phyloP scores from a whole-genome alignment of 2,888 invertebrate genomes.

The Amphimallon solstitiale region DNA sequence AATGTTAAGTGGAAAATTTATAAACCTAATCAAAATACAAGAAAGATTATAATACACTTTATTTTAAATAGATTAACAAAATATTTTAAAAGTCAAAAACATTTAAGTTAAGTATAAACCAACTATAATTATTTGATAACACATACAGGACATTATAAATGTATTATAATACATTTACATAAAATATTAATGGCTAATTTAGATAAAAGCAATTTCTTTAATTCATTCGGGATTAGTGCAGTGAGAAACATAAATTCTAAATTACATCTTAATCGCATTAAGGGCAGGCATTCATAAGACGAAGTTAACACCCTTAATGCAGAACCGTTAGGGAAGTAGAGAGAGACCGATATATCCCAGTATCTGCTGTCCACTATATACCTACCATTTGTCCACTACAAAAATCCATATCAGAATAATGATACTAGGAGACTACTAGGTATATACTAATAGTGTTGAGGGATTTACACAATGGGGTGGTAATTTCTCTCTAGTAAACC shows the following conservation, averaged over 20 bases:
- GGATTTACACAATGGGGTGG: constrained; percentile 47
- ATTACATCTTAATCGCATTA: constrained; percentile 34
- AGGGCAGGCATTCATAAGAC: constrained; percentile 18
- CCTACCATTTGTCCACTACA: constrained; percentile 43
- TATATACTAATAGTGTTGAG: constrained; percentile 35
- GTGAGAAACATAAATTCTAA: constrained; percentile 1
- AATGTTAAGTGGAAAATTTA: too few species aligned
- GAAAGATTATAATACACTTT: too few species aligned
- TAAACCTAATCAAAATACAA: too few species aligned
- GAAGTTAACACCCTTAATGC: constrained; percentile 12
- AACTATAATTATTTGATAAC: too few species aligned
- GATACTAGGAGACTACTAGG: constrained; percentile 10
- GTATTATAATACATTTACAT: too few species aligned
- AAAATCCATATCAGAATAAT: constrained; percentile 36
- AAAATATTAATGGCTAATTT: too few species aligned
- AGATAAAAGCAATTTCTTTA: too few species aligned
- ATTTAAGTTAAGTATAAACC: too few species aligned
- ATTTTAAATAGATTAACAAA: too few species aligned
- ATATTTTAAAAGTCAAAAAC: too few species aligned
- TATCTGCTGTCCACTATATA: constrained; percentile 36
- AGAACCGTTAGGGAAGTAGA: neutral
- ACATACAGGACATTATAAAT: too few species aligned
- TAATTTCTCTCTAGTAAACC: constrained; percentile 40
- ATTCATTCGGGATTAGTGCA: neutral
- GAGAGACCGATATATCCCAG: neutral